A percentile compares a stretch with the other conserved stretches of the same genome.
These are phyloP conservation scores for Drosophila rubida DNA, from an alignment of 2,888 invertebrate genomes.

Conservation along the genomic window DNA sequence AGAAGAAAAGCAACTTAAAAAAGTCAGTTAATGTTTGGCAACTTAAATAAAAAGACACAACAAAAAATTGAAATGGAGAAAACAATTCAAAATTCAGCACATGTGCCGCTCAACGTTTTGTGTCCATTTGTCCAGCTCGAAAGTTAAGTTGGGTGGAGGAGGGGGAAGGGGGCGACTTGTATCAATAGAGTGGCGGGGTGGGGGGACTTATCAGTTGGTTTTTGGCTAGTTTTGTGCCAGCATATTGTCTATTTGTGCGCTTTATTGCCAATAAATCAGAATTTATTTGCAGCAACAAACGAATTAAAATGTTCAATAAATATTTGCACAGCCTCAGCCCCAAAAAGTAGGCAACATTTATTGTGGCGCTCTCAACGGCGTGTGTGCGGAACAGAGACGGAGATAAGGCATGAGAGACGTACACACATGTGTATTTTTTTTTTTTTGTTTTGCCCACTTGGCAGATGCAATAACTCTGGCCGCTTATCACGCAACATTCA, in stretches of 20 bases:
- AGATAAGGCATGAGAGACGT: neutral
- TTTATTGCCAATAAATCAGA: constrained; percentile 85
- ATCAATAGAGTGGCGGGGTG: no score
- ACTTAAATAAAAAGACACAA: neutral
- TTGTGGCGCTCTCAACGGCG: constrained; percentile 22
- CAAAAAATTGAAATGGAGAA: constrained; percentile 19
- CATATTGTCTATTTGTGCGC: constrained; percentile 77
- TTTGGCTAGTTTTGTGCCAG: constrained; percentile 55
- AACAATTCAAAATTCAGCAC: constrained; percentile 60
- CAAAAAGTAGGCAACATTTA: constrained; percentile 63
- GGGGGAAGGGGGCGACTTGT: neutral
- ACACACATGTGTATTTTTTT: constrained; percentile 1
- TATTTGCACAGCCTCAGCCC: constrained; percentile 77
- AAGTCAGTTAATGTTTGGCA: constrained; percentile 19
- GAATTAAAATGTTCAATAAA: constrained; percentile 85
- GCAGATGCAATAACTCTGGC: constrained; percentile 69
- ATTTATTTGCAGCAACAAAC: constrained; percentile 85
- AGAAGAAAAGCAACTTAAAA: neutral
- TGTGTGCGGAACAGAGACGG: constrained; percentile 8
- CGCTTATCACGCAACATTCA: constrained; percentile 66
- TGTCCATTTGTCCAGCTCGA: constrained; percentile 51
- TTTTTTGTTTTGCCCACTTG: constrained; percentile 42
- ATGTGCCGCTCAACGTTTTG: constrained; percentile 57
- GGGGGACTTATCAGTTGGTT: constrained; percentile 46
- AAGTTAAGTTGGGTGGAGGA: neutral